Base-by-base conservation (phyloP, 2,888 invertebrate genomes). In the Notodonta ziczac region DNA sequence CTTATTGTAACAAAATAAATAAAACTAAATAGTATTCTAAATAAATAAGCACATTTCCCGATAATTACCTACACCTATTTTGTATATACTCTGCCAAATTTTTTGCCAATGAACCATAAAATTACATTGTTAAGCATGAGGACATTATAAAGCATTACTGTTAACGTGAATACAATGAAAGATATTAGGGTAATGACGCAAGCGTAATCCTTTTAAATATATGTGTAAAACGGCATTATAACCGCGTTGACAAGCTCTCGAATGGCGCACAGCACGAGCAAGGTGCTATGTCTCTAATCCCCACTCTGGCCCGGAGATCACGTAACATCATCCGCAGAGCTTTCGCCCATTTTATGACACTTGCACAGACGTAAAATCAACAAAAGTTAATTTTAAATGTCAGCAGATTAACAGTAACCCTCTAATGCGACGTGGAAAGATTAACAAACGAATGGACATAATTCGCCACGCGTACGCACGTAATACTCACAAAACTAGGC, bases 211-310 rank as follows among this genome's bases (percentile, higher is more conserved):
- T 65, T 82, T 81, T 81, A 77, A 82, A 90, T 87, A 76, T 86
- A 89, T 78, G 80, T 77, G 81, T 82, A 73, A 70, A 78, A 72
- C 67, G 75, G 80, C 74, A 82, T 85, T 85, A 88, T 82, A 79
- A 84, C 81, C 76, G 83, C 87, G 91, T 83, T 90, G 92, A 92
- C 93, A 91, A 82, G 85, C 88, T 83, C 82, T 87, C 81, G 80
- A 82, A 80, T 72, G 75, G 82, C 83, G 84, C 86, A 85, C 84
- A 82, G 76, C 83, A 76, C 77, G 73, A 78, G 82, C 87, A 90
- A 91, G 90, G 91, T 91, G 90, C 84, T 73, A 76, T 70, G 67
- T 59, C 67, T 57, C 75, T 93, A 92, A 93, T 90, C 93, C 89
- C 66, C 76, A 59, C 72, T 79, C 74, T 78, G 77, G 72, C 68